Conservation (phyloP, 1,140 invertebrate genomes). For the Tetraneura akinire region DNA sequence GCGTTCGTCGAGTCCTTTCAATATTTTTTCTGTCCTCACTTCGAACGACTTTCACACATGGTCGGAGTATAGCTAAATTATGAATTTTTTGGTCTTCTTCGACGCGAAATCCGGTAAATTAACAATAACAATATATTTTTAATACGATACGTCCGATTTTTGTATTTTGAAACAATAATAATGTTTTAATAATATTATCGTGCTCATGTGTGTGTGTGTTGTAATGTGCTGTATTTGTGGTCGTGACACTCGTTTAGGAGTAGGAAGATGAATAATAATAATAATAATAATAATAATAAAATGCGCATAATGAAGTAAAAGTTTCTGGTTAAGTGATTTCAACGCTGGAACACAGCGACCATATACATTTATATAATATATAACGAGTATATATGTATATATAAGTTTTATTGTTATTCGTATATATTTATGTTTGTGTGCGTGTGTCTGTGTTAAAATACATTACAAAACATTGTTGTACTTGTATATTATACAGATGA, state of each 20-base stretch:
- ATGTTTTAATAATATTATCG: too few relatives aligned
- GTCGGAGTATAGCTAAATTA: too few relatives aligned
- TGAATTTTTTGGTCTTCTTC: too few relatives aligned
- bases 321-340: slow-evolving; percentile 51
- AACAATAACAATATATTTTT: slow-evolving; percentile 21
- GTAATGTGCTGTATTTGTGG: neutral
- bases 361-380: too few relatives aligned
- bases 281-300: neutral
- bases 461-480: slow-evolving; percentile 48
- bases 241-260: slow-evolving; percentile 29
- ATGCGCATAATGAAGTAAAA: slow-evolving; percentile 51
- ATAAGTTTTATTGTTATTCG: slow-evolving; percentile 45
- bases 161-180: slow-evolving; percentile 27
- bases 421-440: neutral
- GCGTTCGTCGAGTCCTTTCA: neutral
- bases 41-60: neutral
- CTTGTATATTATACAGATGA: slow-evolving; percentile 4
- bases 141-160: slow-evolving; percentile 38
- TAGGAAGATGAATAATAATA: slow-evolving; percentile 31
- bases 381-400: too few relatives aligned
- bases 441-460: slow-evolving; percentile 3
- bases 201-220: neutral
- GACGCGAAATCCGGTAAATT: too few relatives aligned
- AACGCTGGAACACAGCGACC: slow-evolving; percentile 40
- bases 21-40: neutral